Conservation (phyloP, 2,797 vertebrate genomes). For the Kryptopterus vitreolus region DNA sequence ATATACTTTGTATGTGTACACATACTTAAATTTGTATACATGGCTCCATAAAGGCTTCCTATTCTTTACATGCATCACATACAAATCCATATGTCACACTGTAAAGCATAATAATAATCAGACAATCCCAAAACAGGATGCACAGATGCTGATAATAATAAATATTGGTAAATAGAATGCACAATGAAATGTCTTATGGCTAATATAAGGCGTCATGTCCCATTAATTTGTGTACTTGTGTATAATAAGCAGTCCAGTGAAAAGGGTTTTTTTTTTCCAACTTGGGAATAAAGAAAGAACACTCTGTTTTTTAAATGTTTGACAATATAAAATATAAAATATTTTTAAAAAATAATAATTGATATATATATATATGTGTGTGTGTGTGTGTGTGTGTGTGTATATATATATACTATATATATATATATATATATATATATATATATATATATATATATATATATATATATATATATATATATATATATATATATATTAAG, state of each 20-base stretch:
- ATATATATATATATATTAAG: too few relatives aligned
- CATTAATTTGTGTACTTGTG: background rate
- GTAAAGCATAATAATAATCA: background rate
- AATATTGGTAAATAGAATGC: background rate
- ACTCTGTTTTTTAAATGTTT: background rate
- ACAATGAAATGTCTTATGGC: background rate
- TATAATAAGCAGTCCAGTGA: background rate
- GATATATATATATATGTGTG: too few relatives aligned
- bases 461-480: too few relatives aligned
- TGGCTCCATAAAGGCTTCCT: too few relatives aligned
- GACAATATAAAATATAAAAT: background rate
- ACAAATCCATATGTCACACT: background rate
- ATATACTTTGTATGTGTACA: too few relatives aligned
- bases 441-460: too few relatives aligned
- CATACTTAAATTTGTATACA: too few relatives aligned
- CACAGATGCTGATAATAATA: background rate
- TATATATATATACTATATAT: too few relatives aligned
- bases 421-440: too few relatives aligned
- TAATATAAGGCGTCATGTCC: background rate
- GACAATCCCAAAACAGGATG: background rate
- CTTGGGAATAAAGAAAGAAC: background rate
- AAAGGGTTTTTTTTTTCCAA: background rate
- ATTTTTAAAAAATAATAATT: too few relatives aligned
- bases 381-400: too few relatives aligned
- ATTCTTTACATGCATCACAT: too few relatives aligned